Evolutionary conservation across 2,797 vertebrate species (phyloP).

Genomic region (Podarcis lilfordi): DNA sequence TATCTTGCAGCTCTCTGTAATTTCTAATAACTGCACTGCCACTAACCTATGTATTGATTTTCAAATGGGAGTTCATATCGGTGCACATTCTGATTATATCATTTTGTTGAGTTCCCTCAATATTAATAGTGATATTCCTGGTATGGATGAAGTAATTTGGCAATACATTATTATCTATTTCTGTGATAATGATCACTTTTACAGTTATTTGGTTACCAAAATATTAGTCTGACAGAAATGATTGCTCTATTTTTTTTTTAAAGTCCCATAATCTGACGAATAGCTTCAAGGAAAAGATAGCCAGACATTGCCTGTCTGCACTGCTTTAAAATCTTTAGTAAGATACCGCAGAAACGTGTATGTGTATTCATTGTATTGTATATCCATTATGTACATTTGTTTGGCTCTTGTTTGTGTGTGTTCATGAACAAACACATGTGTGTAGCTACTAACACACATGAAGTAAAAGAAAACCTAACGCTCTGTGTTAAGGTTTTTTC

Average conservation of each 20-base stretch:
- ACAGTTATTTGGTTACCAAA: slow-evolving; percentile 67
- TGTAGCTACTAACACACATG: background rate
- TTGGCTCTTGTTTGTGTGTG: background rate
- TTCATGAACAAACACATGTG: background rate
- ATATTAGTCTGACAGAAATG: slow-evolving; percentile 71
- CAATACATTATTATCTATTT: slow-evolving; percentile 49
- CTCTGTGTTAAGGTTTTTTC: background rate
- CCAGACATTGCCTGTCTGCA: slow-evolving; percentile 77
- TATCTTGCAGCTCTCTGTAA: slow-evolving; percentile 40
- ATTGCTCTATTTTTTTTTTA: slow-evolving; percentile 64
- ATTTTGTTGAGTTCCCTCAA: slow-evolving; percentile 42
- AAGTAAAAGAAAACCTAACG: slow-evolving; percentile 17
- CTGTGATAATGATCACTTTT: slow-evolving; percentile 44
- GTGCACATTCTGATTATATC: slow-evolving; percentile 47
- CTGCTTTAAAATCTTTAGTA: slow-evolving; percentile 56
- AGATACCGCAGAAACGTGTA: slow-evolving; percentile 27
- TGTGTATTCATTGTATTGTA: slow-evolving; percentile 36
- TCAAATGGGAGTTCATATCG: slow-evolving; percentile 49
- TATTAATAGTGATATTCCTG: slow-evolving; percentile 39
- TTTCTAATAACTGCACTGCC: slow-evolving; percentile 33
- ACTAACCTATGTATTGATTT: slow-evolving; percentile 4
- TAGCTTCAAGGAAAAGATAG: slow-evolving; percentile 78
- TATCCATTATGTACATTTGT: background rate
- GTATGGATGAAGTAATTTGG: slow-evolving; percentile 27
- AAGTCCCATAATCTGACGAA: slow-evolving; percentile 76